Evolutionary conservation across 1,140 invertebrate genomes (phyloP), one percentile per base, ranked within the genome.

Genomic region (Drosophila hydei): DNA sequence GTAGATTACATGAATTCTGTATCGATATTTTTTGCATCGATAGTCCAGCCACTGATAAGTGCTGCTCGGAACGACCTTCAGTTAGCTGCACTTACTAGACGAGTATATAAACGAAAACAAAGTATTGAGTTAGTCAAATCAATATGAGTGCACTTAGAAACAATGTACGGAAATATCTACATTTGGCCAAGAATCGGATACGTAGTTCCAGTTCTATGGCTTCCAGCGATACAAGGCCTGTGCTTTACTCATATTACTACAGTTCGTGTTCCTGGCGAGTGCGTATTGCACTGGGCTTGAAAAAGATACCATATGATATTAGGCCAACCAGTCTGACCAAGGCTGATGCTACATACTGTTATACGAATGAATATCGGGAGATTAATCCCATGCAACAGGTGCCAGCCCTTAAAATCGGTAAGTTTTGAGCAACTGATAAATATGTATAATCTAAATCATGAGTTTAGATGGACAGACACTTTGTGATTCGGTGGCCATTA

Each of bases 311-410:
- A 0, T 99, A 98, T 91, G 97, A 99, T 63, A 97, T 97, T 77
- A 95, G 95, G 87, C 94, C 97, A 25, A 95, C 99, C 4, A 97
- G 97, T 91, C 92, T 99, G 19, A 94, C 14, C n/a, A 23, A 12
- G 12, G 8, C 97, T 76, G 97, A 95, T 92, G 94, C 92, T 59
- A 85, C 95, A 9, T 4, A 98, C 91, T 95, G 95, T 85, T 95
- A 94, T 74, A 97, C 62, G 0, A 21, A 97, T 92, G 97, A 98
- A 84, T 99, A 95, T 89, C 93, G 94, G 59, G 94, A 96, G 85
- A 92, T 98, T 1, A 99, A 99, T 92, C 98, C 98, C 3, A 97
- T 98, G 96, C 96, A 96, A 83, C 96, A 97, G 89, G 96, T 99
- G 1, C 98, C 98, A 42, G 95, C 96, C 1, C 93, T 99, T 21